Base-by-base conservation (phyloP, 2,888 invertebrate genomes). In the Orchesellides sinensis region DNA sequence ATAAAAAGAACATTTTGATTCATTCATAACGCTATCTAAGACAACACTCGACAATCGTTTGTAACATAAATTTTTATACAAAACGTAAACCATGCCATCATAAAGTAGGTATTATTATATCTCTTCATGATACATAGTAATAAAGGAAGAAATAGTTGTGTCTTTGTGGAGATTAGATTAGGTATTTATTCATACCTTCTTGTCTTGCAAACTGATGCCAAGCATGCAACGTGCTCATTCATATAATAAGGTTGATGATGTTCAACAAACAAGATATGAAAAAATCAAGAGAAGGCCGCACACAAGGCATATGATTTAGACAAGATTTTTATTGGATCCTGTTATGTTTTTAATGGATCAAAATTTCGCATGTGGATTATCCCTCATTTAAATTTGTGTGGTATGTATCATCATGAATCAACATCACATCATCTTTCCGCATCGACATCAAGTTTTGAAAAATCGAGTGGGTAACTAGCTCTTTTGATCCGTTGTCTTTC, bases 331-430 rank as follows among this genome's bases (percentile, higher is more conserved):
- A 59, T 21, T 25, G 23, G 61, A 72, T 72, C 72, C 72, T 72
- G 72, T 72, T 72, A 72, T 72, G 59, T 61, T 61, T 69, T 25
- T 61, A 73, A 61, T 73, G 29, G 73, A 73, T 73, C 29, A 61
- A 45, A 21, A 56, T 56, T 56, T 70, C 32, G 70, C 70, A 70
- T 69, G 69, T 14, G 47, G 52, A 52, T 54, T 49, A 49, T 68
- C 17, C 52, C 29, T 68, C 68, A 35, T 70, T 70, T 59, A 45
- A 40, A 17, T 0, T 29, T 25, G 59, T 23, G 35, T 35, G 8
- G 0, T 59, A 72, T 72, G 56, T 45, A 56, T 72, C 45, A 56
- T 72, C 70, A 72, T 59, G 70, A 56, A 70, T 56, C 40, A n/a
- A 40, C 40, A 40, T 40, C 40, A 10, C 40, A 32, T 12, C 19